Conservation (phyloP, 2,113 vertebrate genomes). For the Cheilinus undulatus region DNA sequence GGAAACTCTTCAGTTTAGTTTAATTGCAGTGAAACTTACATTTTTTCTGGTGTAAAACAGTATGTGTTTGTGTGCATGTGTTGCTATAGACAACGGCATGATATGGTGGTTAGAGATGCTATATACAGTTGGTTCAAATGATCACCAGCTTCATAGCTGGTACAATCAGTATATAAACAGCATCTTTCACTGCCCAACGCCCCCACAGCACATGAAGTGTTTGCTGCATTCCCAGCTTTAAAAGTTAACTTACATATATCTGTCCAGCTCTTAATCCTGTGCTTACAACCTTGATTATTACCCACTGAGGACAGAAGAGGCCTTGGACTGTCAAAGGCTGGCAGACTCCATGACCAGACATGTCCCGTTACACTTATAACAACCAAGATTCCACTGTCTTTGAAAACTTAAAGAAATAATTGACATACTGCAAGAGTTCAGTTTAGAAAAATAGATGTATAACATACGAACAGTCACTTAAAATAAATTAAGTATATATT, state of each 20-base stretch:
- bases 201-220: neutral
- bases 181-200: neutral
- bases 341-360: too few species aligned
- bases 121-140: conserved; percentile 6
- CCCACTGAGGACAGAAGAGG: conserved; percentile 15
- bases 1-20: conserved; percentile 25
- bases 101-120: conserved; percentile 1
- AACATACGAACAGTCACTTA: too few species aligned
- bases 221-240: conserved; percentile 15
- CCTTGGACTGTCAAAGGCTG: neutral
- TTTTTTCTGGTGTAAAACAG: conserved; percentile 17
- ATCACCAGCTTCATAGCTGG: conserved; percentile 25
- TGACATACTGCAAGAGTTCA: too few species aligned
- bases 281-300: conserved; percentile 18
- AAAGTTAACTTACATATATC: neutral
- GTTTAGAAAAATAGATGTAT: too few species aligned
- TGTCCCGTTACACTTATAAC: too few species aligned
- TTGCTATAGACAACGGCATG: conserved; percentile 24
- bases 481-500: too few species aligned
- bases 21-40: conserved; percentile 6
- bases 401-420: too few species aligned
- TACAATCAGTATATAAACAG: conserved; percentile 15
- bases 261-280: conserved; percentile 21
- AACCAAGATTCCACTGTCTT: too few species aligned
- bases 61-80: conserved; percentile 8